Evolutionary conservation across 2,113 vertebrate genomes (phyloP), one percentile per base, ranked within the genome.

Genomic region (Edolisoma coerulescens): DNA sequence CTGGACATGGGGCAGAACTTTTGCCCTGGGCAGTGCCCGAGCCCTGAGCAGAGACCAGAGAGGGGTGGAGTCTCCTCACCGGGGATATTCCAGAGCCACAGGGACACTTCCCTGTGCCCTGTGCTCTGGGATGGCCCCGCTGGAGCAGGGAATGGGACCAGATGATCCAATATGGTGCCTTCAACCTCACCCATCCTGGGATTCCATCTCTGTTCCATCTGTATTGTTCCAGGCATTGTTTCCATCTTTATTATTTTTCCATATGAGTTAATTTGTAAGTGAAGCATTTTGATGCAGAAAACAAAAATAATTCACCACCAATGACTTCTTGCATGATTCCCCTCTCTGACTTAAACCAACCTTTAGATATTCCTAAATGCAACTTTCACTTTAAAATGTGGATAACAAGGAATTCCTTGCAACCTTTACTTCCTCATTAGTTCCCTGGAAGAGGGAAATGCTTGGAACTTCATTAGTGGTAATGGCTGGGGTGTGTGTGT

Each of bases 301-400:
- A 33, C 23, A 52, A 65, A 89, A 71, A 28, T 26, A 32, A 56
- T 61, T 92, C 45, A 12, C 22, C 39, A 44, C 2, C 27, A 27
- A 1, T 6, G 28, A 5, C 42, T 60, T 70, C 15, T 37, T 32
- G 2, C 0, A 9, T 19, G 8, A 28, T 52, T 73, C 10, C 23
- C 3, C 5, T 71, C 30, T 42, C 32, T 65, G 53, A 39, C 45
- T 68, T 60, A 41, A 71, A 49, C 14, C 70, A 73, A 13, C 37
- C 17, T 9, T 13, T 7, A 37, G 26, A 3, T 65, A 18, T 53
- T 69, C 65, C 21, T 26, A 49, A 69, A 27, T 23, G 7, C 41
- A 63, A 0, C 32, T 70, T 70, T 32, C 22, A 16, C 35, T 10
- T 90, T 33, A 1, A 17, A 75, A 53, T 16, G 50, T 15, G 35